Conservation (phyloP, 2,888 invertebrate genomes). For the Agonopterix alstromeriana region DNA sequence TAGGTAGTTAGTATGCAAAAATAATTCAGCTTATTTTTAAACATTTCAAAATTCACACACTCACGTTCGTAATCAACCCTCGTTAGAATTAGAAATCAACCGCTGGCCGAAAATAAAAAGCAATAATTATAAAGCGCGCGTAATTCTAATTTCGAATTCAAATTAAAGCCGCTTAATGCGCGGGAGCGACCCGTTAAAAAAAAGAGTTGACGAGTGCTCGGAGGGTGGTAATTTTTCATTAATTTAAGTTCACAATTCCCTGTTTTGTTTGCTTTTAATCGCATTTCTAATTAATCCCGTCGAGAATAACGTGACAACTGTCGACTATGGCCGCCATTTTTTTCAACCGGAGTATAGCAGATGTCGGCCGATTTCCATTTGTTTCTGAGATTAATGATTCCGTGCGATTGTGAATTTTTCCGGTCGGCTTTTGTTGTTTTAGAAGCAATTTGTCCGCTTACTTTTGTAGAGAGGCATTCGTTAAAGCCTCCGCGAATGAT, state of each 20-base stretch:
- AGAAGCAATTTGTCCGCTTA: constrained; percentile 77
- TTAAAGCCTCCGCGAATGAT: constrained; percentile 67
- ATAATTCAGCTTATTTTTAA: constrained; percentile 4
- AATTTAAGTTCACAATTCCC: constrained; percentile 78
- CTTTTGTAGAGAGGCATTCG: constrained; percentile 71
- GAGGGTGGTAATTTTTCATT: constrained; percentile 78
- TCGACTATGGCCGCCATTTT: constrained; percentile 73
- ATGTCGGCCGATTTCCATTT: constrained; percentile 77
- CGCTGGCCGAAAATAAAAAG: constrained; percentile 60
- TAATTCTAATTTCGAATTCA: constrained; percentile 78
- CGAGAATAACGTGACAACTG: constrained; percentile 78
- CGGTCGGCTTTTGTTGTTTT: constrained; percentile 77
- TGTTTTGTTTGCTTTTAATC: constrained; percentile 78
- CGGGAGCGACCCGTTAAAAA: constrained; percentile 73
- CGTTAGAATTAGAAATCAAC: constrained; percentile 67
- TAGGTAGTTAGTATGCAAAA: neutral
- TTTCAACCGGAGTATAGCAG: constrained; percentile 69
- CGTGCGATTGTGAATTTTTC: constrained; percentile 76
- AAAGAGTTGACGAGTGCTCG: constrained; percentile 76
- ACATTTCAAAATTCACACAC: constrained; percentile 4
- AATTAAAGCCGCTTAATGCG: constrained; percentile 78
- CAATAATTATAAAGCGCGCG: constrained; percentile 77
- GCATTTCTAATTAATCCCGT: constrained; percentile 78
- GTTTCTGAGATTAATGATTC: constrained; percentile 78
- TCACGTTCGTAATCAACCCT: constrained; percentile 37